Conservation (phyloP, 2,113 vertebrate species). For the Cettia cetti region DNA sequence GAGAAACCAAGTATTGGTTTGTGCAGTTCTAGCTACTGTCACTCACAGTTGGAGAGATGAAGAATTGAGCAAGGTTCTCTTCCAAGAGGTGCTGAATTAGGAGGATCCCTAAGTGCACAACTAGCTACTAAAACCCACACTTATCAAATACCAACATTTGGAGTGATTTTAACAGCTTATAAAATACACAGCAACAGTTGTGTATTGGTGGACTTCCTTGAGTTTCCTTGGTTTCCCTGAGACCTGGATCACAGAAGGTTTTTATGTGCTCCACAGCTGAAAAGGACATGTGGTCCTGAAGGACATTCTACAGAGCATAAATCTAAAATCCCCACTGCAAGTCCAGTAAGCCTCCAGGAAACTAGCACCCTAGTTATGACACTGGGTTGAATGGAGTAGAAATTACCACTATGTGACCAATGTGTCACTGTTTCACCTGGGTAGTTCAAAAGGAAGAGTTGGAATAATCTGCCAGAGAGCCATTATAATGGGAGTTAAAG, state of each 20-base stretch:
- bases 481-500: neutral
- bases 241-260: neutral
- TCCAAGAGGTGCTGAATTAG: neutral
- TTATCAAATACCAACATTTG: neutral
- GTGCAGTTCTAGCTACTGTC: neutral
- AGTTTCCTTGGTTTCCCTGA: neutral
- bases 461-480: neutral
- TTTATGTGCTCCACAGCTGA: neutral
- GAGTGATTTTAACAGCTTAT: neutral
- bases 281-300: neutral
- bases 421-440: neutral
- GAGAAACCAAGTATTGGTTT: neutral
- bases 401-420: neutral
- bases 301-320: neutral
- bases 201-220: neutral
- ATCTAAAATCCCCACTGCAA: neutral
- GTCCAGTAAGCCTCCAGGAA: neutral
- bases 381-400: neutral
- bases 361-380: neutral
- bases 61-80: neutral
- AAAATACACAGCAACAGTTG: neutral
- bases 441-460: neutral
- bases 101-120: neutral
- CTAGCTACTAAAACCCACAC: neutral
- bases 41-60: neutral